Evolutionary conservation across 2,113 vertebrate species (phyloP).

Genomic region (Puffinus mauretanicus): DNA sequence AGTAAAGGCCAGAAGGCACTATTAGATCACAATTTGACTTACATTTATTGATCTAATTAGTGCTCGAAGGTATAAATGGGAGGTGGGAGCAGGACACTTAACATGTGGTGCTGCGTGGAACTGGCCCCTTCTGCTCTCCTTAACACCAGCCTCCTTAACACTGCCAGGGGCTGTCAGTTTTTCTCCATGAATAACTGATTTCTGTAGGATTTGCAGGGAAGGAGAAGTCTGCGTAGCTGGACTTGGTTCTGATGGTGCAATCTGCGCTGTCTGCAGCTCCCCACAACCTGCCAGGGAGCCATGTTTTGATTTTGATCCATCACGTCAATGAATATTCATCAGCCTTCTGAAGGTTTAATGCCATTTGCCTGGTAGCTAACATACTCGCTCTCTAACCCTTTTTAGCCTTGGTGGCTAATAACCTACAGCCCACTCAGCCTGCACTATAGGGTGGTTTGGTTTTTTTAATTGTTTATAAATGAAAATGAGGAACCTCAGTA

Average conservation of each 20-base stretch:
- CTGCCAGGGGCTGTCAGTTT: not conserved
- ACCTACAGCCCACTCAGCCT: constrained; percentile 10
- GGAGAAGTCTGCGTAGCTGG: not conserved
- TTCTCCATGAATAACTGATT: not conserved
- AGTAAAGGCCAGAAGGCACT: constrained; percentile 42
- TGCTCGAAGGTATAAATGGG: constrained; percentile 2
- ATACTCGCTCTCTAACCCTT: not conserved
- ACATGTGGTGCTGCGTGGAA: not conserved
- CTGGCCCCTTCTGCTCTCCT: constrained; percentile 16
- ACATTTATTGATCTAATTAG: constrained; percentile 56
- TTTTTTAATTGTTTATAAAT: constrained; percentile 23
- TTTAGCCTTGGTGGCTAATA: constrained; percentile 26
- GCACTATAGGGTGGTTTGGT: not conserved
- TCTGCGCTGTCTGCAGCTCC: not conserved
- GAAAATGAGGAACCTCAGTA: constrained; percentile 28
- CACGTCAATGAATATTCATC: constrained; percentile 41
- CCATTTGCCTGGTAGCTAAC: constrained; percentile 26
- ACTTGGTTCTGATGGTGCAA: not conserved
- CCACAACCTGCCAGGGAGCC: not conserved
- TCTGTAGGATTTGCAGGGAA: not conserved
- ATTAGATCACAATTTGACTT: constrained; percentile 25
- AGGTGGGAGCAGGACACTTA: not conserved
- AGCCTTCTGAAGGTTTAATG: constrained; percentile 9
- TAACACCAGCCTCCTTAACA: not conserved
- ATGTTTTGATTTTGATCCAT: constrained; percentile 40